A percentile compares a stretch with the other conserved stretches of the same genome.
Conservation (phyloP, 2,797 vertebrate genomes). For the Prunella strophiata region DNA sequence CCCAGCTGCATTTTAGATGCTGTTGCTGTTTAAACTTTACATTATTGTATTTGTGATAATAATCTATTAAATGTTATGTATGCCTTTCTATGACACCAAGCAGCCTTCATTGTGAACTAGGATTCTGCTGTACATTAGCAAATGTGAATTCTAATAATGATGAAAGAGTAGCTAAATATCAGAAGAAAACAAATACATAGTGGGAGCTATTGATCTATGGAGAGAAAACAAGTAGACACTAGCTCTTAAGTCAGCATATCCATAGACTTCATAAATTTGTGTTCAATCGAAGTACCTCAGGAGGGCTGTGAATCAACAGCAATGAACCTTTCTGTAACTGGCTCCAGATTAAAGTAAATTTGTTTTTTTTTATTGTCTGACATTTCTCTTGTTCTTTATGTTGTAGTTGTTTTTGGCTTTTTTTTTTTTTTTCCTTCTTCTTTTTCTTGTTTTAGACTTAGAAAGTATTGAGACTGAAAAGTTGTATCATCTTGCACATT, state of each 20-base stretch:
- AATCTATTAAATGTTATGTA: neutral
- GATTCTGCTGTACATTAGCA: neutral
- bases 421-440: no score
- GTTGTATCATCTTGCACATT: neutral
- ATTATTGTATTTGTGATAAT: neutral
- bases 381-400: neutral
- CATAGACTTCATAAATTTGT: neutral
- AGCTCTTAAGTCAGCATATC: neutral
- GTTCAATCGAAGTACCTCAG: neutral
- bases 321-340: neutral
- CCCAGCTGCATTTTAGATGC: neutral
- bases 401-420: no score
- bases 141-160: neutral
- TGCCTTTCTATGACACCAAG: neutral
- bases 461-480: neutral
- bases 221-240: neutral
- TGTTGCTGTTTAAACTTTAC: neutral
- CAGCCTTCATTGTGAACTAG: neutral
- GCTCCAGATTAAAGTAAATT: neutral
- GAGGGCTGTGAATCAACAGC: neutral
- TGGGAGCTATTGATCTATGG: neutral
- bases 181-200: neutral
- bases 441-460: neutral
- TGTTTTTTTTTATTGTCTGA: neutral
- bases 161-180: neutral